Evolutionary conservation across 1,140 invertebrate species (phyloP).

Genomic region (Macrobrachium rosenbergii): DNA sequence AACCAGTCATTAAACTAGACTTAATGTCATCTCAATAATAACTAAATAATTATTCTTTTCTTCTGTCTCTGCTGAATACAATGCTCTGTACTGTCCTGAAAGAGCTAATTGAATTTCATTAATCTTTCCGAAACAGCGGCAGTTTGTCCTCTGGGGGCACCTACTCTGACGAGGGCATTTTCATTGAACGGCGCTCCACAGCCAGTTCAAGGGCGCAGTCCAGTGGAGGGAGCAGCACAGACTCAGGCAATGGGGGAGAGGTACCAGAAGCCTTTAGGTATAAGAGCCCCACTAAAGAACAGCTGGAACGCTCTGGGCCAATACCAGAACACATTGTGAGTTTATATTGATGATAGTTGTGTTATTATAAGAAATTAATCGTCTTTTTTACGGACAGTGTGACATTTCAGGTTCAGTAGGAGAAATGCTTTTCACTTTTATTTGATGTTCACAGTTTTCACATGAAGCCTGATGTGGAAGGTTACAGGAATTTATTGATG

Average conservation of each 20-base stretch:
- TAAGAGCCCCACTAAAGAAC: constrained; percentile 54
- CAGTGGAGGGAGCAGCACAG: constrained; percentile 30
- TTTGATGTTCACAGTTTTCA: no score
- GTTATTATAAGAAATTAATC: no score
- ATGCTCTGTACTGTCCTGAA: no score
- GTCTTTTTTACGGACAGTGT: no score
- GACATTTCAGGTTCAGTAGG: no score
- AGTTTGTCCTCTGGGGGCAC: constrained; percentile 56
- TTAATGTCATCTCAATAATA: no score
- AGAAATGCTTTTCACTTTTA: no score
- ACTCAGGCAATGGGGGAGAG: constrained; percentile 45
- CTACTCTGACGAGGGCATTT: constrained; percentile 60
- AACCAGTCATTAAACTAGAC: no score
- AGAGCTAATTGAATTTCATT: not conserved
- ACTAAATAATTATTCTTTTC: no score
- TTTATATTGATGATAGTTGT: not conserved
- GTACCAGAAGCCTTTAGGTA: constrained; percentile 60
- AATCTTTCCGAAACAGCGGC: constrained; percentile 2
- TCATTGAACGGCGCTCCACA: constrained; percentile 59
- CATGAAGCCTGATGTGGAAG: no score
- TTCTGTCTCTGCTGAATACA: no score
- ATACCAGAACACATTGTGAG: constrained; percentile 64
- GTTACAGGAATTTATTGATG: no score
- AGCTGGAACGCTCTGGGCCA: constrained; percentile 60
- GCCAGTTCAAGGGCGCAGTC: constrained; percentile 38